Evolutionary conservation across 2,113 vertebrate genomes (phyloP), one percentile per base, ranked within the genome.

Genomic region (Neogobius melanostomus): DNA sequence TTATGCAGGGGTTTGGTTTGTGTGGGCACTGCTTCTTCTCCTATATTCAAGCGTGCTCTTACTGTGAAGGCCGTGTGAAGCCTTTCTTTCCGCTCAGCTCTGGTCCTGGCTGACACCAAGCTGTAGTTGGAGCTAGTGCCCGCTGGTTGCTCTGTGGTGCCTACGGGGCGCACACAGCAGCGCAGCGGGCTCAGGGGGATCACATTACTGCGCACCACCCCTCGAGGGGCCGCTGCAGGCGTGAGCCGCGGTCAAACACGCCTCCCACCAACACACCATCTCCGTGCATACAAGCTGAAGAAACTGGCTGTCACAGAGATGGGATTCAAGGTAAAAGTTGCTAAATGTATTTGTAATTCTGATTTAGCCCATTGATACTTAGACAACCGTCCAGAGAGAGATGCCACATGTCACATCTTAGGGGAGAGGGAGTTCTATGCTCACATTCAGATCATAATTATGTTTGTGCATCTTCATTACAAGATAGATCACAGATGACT

Each of bases 211-310:
- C 46, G 77, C 72, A 44, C 70, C 75, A 66, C 76, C 71, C 79
- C 79, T 82, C 72, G 54, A 74, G 82, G 82, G 66, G 46, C 81
- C 77, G 80, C 88, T 77, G 72, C 79, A 84, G 90, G 86, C 82
- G 75, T 15, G 70, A 71, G 69, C 54, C 53, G 43, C 15, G 72
- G 56, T 69, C 80, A 52, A 68, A 69, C 28, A 79, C 84, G 44
- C 84, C 85, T 83, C 82, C 83, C 76, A 53, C 8, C 43, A 36
- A 50, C 43, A 14, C 48, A 15, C 3, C 36, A 11, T 4, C 12
- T 51, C 48, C 6, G 21, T 57, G 64, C 53, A 68, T 36, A 54
- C 74, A 64, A 65, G 63, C 21, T 72, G 47, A 59, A 72, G 67
- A 11, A 2, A 53, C 47, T 45, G 50, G 12, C 61, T 69, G 36